These are phyloP conservation scores for Physeter macrocephalus DNA, from an alignment of 2,113 vertebrate species.

Conservation along the genomic window DNA sequence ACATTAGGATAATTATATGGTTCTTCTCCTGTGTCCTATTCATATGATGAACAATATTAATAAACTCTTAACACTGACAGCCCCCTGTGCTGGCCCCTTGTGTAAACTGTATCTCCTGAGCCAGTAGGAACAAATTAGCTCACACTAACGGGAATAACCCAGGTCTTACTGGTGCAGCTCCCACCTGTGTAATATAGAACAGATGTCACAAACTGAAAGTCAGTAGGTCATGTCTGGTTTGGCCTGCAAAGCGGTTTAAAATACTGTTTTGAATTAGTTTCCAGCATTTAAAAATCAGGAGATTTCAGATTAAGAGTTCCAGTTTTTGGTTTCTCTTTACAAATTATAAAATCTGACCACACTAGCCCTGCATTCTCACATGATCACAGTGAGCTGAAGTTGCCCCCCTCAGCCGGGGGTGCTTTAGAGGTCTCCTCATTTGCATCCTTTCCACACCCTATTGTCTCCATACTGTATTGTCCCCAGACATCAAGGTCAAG, in stretches of 20 bases:
- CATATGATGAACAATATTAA: conserved; percentile 57
- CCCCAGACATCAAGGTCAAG: conserved; percentile 17
- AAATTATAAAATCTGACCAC: not conserved
- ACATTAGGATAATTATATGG: conserved; percentile 13
- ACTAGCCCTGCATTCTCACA: not conserved
- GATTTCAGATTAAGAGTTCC: conserved; percentile 29
- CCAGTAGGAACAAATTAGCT: conserved; percentile 55
- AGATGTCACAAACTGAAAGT: conserved; percentile 12
- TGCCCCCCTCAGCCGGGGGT: not conserved
- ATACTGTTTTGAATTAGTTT: conserved; percentile 49
- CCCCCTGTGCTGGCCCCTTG: not conserved
- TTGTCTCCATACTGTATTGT: not conserved
- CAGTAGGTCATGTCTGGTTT: not conserved
- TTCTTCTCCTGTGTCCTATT: conserved; percentile 49
- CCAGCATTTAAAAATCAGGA: conserved; percentile 32
- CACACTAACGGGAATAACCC: conserved; percentile 39
- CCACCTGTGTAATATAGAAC: conserved; percentile 46
- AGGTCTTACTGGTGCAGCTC: not conserved
- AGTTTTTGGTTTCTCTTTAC: conserved; percentile 17
- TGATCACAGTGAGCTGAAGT: not conserved
- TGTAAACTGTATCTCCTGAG: conserved; percentile 30
- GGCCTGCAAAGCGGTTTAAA: not conserved
- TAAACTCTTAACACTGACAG: conserved; percentile 23
- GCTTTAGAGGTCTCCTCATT: not conserved
- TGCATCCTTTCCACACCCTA: not conserved